Evolutionary conservation across 92 coral and sea anemone genomes (phyloP), one percentile per base, ranked within the genome.

Genomic region (Pocillopora grandis): DNA sequence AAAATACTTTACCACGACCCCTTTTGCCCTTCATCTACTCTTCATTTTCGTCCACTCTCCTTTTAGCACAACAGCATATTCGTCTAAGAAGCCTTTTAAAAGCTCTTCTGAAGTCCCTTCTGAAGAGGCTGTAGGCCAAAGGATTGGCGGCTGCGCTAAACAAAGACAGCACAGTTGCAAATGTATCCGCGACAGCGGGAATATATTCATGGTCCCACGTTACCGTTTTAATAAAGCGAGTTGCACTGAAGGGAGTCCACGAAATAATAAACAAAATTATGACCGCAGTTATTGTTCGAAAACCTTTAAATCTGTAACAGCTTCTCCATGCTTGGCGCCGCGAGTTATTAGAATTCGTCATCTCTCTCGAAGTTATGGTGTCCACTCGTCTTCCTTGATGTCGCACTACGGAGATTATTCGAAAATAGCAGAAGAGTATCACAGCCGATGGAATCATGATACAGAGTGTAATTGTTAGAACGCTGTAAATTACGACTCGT

Each of bases 181-280:
- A 90, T 1, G 93, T 90, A 69, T 90, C 91, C 11, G 36, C 88
- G 5, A 33, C 75, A 2, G 93, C 89, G 37, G 93, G 87, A 10
- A 90, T 86, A 0, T 73, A 79, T 57, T 88, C 89, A 71, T 90
- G 91, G 23, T 90, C 66, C 93, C 93, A 90, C 17, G 87, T 71
- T 1, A 90, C 35, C 12, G 87, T 80, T 78, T 88, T 90, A 13
- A 81, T 66, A 61, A 90, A 91, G 56, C 91, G 84, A 1, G 84
- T 80, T 12, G 88, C 91, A 67, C 93, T 84, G 71, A 90, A 90
- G 23, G 93, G 93, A 5, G 88, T 78, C 93, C 93, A 90, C 14
- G 93, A 90, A 33, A 90, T 69, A 60, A 90, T 91, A 62, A 87
- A 90, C 12, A 90, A 60, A 13, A 80, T 52, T 23, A 88, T 78